Evolutionary conservation across 1,140 invertebrate genomes (phyloP), one percentile per base, ranked within the genome.

Genomic region (Wasmannia auropunctata): DNA sequence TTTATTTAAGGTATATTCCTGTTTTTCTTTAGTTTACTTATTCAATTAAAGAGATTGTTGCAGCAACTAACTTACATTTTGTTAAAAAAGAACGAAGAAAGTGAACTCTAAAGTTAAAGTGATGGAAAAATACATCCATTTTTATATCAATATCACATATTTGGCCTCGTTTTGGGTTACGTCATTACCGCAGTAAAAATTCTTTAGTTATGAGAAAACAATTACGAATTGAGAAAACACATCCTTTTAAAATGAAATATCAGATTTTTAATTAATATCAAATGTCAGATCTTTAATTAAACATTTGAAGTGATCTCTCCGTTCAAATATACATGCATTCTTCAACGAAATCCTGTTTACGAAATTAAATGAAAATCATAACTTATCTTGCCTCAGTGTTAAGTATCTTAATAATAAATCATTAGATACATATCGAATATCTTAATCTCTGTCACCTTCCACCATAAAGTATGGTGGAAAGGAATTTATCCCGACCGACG

Each of bases 401-500:
- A 40, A 58, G 43, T 43, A 69, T 56, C 25, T 37, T 62, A 77
- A 31, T n/a, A 76, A 75, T 60, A 76, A 76, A 62, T 76, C 19
- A 76, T 43, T n/a, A 40, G 16, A 80, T 69, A 81, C 37, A 70
- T 31, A 70, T 43, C 37, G 67, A 70, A 81, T 70, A 34, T 72
- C 49, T 72, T 81, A 72, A 81, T 70, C 49, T 28, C 51, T 70
- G 51, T 22, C 37, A 14, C 28, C 28, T 60, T 77, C 16, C 46
- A 63, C 51, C 63, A 16, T 77, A 65, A 86, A 79, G 43, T 72
- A 76, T 65, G 31, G 75, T 28, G 22, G 8, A 46, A 51, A 65
- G 60, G 43, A 75, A 79, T 79, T 70, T 74, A 54, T 86, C 56
- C 40, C 31, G 19, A 63, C 67, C 16, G 37, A 84, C 74, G 72